Base-by-base conservation (phyloP, 1,140 invertebrate genomes). In the Laupala kohalensis region DNA sequence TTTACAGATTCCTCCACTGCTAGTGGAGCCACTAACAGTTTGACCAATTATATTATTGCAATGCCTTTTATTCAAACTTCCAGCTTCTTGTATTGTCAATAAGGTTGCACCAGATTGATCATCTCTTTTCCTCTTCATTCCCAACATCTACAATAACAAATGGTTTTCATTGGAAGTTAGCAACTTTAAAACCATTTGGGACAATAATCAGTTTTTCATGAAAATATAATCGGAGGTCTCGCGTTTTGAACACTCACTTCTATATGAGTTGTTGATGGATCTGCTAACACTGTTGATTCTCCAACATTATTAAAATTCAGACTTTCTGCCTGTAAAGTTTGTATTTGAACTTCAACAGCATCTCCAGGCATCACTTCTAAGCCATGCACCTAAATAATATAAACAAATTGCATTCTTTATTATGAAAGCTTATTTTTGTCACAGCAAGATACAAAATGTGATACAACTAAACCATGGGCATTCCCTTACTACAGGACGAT, bases 341-440 rank as follows among this genome's bases (percentile, higher is more conserved):
- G 74, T 25, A 71, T 75, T 26, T 68, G 69, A 15, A 75, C 71
- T 73, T 74, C 71, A 25, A 75, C 66, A 29, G 69, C 25, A 65
- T 74, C 68, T 12, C 64, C 37, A 0, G 70, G 70, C 23, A 75
- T n/a, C 13, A 75, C 65, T 67, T 75, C 74, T 15, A 75, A 69
- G 19, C 64, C 68, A 28, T 74, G 74, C 5, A 75, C 64, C 69
- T 70, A 3, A n/a, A 28, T 25, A 64, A 64, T 53, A 53, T 53
- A n/a, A n/a, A n/a, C n/a, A n/a, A n/a, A n/a, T n/a, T n/a, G n/a
- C n/a, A n/a, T n/a, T n/a, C n/a, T n/a, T n/a, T n/a, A n/a, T n/a
- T n/a, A n/a, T n/a, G n/a, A n/a, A n/a, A n/a, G n/a, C n/a, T n/a
- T n/a, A n/a, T n/a, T n/a, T n/a, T n/a, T n/a, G n/a, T n/a, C n/a